Conservation (phyloP, 2,797 vertebrate species). For the Falco columbarius region DNA sequence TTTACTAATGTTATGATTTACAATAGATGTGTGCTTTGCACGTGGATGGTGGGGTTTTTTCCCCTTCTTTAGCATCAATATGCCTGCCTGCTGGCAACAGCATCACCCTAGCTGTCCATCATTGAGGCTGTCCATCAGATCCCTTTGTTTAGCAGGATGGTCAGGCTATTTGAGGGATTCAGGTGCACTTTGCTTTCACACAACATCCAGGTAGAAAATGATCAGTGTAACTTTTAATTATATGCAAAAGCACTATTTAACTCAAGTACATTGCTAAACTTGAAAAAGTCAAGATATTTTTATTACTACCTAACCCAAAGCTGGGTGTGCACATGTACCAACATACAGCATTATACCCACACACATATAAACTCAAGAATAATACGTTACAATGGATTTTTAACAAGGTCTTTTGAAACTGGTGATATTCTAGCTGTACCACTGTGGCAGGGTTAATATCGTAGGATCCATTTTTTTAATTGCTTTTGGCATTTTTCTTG, state of each 20-base stretch:
- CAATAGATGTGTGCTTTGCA: background rate
- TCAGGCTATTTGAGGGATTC: background rate
- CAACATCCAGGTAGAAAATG: background rate
- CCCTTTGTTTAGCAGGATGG: background rate
- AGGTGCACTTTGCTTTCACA: background rate
- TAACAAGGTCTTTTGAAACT: background rate
- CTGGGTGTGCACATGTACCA: accelerated
- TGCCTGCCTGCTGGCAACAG: background rate
- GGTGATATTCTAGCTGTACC: background rate
- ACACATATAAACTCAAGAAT: background rate
- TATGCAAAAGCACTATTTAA: background rate
- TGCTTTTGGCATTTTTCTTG: background rate
- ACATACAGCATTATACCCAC: background rate
- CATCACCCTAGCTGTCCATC: background rate
- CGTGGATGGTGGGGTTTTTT: background rate
- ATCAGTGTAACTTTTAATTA: background rate
- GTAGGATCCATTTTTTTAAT: background rate
- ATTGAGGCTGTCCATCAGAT: background rate
- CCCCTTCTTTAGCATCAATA: background rate
- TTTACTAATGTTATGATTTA: background rate
- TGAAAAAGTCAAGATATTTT: background rate
- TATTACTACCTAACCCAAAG: background rate
- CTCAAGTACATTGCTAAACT: background rate
- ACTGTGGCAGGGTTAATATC: background rate
- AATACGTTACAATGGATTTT: background rate